A percentile compares a stretch with the other conserved stretches of the same genome.
Evolutionary conservation across 2,888 invertebrate genomes (phyloP).

Genomic region (Lissonota sp.): DNA sequence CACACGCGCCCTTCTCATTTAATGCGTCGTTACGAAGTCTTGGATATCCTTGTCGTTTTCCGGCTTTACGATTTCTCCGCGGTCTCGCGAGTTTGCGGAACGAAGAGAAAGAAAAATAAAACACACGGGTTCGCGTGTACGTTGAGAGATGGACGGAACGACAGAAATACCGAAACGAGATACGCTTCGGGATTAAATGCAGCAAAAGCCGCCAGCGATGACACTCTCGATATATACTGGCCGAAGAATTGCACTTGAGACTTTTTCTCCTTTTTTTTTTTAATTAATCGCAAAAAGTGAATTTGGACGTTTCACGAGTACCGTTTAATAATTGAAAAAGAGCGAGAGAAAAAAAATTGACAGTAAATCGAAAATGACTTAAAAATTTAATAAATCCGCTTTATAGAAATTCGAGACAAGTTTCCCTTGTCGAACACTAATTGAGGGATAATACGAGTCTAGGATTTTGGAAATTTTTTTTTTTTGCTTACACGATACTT

Average conservation of each 20-base stretch:
- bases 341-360: too few relatives aligned
- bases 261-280: slow-evolving; percentile 2
- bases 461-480: too few relatives aligned
- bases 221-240: slow-evolving; percentile 24
- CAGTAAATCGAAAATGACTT: too few relatives aligned
- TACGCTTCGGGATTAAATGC: slow-evolving; percentile 9
- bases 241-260: neutral
- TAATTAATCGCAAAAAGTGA: slow-evolving; percentile 13
- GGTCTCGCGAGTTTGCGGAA: slow-evolving; percentile 21
- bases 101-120: neutral
- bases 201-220: slow-evolving; percentile 35
- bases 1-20: slow-evolving; percentile 40
- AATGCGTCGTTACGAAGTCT: slow-evolving; percentile 65
- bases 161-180: slow-evolving; percentile 17
- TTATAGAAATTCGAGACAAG: too few relatives aligned
- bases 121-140: neutral
- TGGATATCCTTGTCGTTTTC: slow-evolving; percentile 67
- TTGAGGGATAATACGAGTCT: too few relatives aligned
- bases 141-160: neutral
- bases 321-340: neutral
- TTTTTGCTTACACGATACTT: too few relatives aligned
- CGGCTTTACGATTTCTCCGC: slow-evolving; percentile 66
- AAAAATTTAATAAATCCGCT: too few relatives aligned
- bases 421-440: too few relatives aligned
- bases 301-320: slow-evolving; percentile 24